Conservation (phyloP, 2,888 invertebrate genomes). For the Aleiodes testaceus region DNA sequence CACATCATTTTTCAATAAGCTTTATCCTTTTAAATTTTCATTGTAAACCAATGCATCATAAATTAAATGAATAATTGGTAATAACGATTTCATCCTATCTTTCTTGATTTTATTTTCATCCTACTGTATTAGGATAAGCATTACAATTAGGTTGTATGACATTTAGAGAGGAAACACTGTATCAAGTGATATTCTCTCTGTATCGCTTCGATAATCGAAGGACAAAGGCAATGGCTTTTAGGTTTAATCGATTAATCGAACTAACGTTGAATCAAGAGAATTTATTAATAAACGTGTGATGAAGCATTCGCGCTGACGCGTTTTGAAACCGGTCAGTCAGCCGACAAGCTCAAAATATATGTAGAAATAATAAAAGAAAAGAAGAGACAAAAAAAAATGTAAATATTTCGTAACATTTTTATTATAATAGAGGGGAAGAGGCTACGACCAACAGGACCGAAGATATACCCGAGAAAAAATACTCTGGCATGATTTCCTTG, state of each 20-base stretch:
- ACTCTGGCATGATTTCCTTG: too few species aligned
- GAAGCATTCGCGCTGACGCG: constrained; percentile 37
- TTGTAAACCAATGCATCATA: too few species aligned
- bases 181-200: not conserved
- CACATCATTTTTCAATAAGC: too few species aligned
- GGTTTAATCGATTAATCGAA: constrained; percentile 43
- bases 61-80: too few species aligned
- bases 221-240: constrained; percentile 32
- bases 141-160: not conserved
- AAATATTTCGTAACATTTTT: not conserved
- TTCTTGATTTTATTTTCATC: too few species aligned
- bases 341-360: constrained; percentile 24
- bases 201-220: constrained; percentile 36
- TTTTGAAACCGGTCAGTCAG: constrained; percentile 39
- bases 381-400: not conserved
- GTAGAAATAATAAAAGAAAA: not conserved
- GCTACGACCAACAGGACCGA: too few species aligned
- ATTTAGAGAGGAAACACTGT: not conserved
- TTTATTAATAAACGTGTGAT: constrained; percentile 43
- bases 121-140: not conserved
- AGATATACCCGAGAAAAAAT: too few species aligned
- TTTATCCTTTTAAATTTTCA: too few species aligned
- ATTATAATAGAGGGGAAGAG: too few species aligned
- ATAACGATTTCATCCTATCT: too few species aligned
- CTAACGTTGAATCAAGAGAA: constrained; percentile 41